Percentiles rank a stretch among this genome's conserved stretches.
Conservation (phyloP, 1,140 invertebrate genomes). For the Andrena cerasifolii region DNA sequence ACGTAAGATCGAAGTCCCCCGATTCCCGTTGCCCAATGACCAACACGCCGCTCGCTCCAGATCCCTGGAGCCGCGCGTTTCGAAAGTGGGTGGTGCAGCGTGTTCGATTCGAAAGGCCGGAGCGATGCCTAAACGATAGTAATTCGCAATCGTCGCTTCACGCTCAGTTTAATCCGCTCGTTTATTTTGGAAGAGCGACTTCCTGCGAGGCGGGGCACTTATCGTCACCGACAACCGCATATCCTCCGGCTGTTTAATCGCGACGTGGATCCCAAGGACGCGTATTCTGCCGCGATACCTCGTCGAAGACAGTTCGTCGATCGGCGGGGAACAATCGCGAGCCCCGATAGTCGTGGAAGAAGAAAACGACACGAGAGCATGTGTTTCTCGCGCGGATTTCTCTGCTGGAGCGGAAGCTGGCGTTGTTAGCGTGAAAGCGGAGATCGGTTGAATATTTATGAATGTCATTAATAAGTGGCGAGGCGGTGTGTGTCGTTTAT, state of each 20-base stretch:
- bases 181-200: constrained; percentile 43
- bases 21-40: too few relatives aligned
- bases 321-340: not conserved
- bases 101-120: not conserved
- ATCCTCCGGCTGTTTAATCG: constrained; percentile 50
- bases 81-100: too few relatives aligned
- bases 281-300: not conserved
- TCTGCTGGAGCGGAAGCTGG: not conserved
- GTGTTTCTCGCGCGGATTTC: not conserved
- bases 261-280: constrained; percentile 26
- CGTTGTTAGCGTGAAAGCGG: constrained; percentile 14
- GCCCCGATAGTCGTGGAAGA: not conserved
- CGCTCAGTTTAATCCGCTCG: constrained; percentile 23
- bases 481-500: not conserved
- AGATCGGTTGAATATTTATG: constrained; percentile 28
- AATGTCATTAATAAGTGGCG: not conserved
- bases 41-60: too few relatives aligned
- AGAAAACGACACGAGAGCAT: too few relatives aligned
- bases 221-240: constrained; percentile 56
- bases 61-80: too few relatives aligned
- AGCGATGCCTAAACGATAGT: not conserved
- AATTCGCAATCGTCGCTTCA: constrained; percentile 19
- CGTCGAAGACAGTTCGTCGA: not conserved
- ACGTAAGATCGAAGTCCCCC: too few relatives aligned
- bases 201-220: constrained; percentile 46